A percentile compares a stretch with the other conserved stretches of the same genome.
Evolutionary conservation across 1,140 invertebrate species (phyloP).

Genomic region (Atta cephalotes): DNA sequence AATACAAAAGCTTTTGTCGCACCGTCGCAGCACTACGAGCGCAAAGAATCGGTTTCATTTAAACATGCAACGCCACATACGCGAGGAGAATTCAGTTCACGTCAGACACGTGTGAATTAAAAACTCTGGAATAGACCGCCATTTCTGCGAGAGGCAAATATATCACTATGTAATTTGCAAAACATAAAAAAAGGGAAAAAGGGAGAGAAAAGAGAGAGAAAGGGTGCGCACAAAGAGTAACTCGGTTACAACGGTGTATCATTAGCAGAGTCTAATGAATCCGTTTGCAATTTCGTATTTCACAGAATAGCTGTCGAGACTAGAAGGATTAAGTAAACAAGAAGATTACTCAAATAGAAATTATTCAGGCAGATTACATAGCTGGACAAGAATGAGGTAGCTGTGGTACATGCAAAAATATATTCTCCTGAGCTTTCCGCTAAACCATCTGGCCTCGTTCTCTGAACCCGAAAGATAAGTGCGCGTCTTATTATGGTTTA

Average conservation of each 20-base stretch:
- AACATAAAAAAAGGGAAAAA: background rate
- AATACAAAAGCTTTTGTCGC: constrained; percentile 45
- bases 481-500: constrained; percentile 9
- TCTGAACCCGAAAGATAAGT: constrained; percentile 10
- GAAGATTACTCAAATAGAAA: constrained; percentile 27
- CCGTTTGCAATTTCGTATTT: constrained; percentile 15
- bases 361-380: constrained; percentile 8
- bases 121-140: constrained; percentile 4
- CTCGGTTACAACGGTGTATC: background rate
- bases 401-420: constrained; percentile 29
- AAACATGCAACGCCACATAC: constrained; percentile 1
- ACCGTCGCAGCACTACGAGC: constrained; percentile 13
- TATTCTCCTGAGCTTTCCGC: background rate
- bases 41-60: constrained; percentile 48
- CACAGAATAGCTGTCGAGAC: background rate
- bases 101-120: constrained; percentile 46
- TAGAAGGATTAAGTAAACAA: constrained; percentile 27
- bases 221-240: constrained; percentile 3
- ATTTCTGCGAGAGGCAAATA: background rate
- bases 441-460: background rate
- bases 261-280: constrained; percentile 51
- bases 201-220: constrained; percentile 10
- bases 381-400: constrained; percentile 11
- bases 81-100: constrained; percentile 23
- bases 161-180: constrained; percentile 34